Percentiles rank a stretch among this genome's conserved stretches.
These are phyloP conservation scores for Geopemphigus sp. DNA, from an alignment of 1,140 invertebrate genomes.

Conservation along the genomic window DNA sequence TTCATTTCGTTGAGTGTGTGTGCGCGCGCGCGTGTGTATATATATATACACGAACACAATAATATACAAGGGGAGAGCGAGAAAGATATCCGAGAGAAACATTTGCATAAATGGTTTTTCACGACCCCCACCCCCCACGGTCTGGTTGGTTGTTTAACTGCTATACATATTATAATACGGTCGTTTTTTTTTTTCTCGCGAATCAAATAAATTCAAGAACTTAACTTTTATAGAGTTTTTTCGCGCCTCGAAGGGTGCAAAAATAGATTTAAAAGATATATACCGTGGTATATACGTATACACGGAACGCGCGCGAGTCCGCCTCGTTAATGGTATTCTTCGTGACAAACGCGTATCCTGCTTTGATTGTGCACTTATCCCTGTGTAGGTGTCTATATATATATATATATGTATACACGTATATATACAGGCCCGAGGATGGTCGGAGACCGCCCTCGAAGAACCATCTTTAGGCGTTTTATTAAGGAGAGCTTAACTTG, in stretches of 20 bases:
- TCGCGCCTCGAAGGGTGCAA: conserved; percentile 24
- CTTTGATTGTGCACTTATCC: conserved; percentile 48
- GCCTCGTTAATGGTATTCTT: conserved; percentile 46
- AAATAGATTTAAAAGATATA: conserved; percentile 48
- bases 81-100: conserved; percentile 34
- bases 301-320: not conserved
- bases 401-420: too few relatives aligned
- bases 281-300: conserved; percentile 20
- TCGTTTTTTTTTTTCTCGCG: conserved; percentile 11
- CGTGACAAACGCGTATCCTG: conserved; percentile 46
- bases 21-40: not conserved
- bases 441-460: conserved; percentile 19
- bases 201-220: conserved; percentile 48
- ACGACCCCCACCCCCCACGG: conserved; percentile 30
- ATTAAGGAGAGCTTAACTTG: conserved; percentile 47
- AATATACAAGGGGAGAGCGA: not conserved
- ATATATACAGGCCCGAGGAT: too few relatives aligned
- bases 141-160: conserved; percentile 43
- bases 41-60: conserved; percentile 32
- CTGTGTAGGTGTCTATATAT: not conserved
- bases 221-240: conserved; percentile 47
- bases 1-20: conserved; percentile 47
- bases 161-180: conserved; percentile 32
- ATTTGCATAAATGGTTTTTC: conserved; percentile 49
- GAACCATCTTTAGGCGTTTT: conserved; percentile 40